Conservation (phyloP, 2,797 vertebrate species). For the Mastacembelus armatus region DNA sequence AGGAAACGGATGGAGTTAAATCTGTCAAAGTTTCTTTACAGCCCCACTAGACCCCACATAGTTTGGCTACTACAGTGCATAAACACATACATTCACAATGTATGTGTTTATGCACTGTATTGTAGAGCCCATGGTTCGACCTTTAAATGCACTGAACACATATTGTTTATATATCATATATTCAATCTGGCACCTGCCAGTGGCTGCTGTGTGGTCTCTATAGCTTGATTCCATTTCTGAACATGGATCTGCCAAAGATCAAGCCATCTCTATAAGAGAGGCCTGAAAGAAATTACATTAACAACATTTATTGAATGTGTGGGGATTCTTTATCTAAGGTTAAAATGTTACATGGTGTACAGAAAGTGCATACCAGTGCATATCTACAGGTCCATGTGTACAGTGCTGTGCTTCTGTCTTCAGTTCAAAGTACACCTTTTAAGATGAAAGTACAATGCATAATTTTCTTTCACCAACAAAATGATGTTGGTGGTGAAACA, state of each 20-base stretch:
- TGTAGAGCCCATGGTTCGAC: neutral
- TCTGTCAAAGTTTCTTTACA: conserved; percentile 73
- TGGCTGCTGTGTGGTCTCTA: neutral
- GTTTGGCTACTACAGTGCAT: conserved; percentile 23
- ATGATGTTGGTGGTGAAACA: too few species aligned
- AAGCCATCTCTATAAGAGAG: too few species aligned
- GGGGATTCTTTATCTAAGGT: too few species aligned
- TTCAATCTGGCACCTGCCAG: neutral
- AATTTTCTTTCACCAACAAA: neutral
- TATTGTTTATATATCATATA: neutral
- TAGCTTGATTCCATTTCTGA: conserved; percentile 2
- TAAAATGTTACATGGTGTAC: neutral
- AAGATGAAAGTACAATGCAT: neutral
- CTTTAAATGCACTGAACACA: neutral
- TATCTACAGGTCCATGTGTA: too few species aligned
- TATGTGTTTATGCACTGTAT: conserved; percentile 21
- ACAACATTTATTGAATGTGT: too few species aligned
- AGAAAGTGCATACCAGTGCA: neutral
- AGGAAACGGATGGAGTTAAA: conserved; percentile 73
- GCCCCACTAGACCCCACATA: conserved; percentile 49
- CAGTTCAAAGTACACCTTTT: neutral
- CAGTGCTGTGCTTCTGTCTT: neutral
- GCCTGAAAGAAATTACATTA: too few species aligned
- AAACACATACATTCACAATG: conserved; percentile 15
- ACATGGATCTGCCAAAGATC: neutral